Evolutionary conservation across 1,140 invertebrate genomes (phyloP).

Genomic region (Ephestia elutella): DNA sequence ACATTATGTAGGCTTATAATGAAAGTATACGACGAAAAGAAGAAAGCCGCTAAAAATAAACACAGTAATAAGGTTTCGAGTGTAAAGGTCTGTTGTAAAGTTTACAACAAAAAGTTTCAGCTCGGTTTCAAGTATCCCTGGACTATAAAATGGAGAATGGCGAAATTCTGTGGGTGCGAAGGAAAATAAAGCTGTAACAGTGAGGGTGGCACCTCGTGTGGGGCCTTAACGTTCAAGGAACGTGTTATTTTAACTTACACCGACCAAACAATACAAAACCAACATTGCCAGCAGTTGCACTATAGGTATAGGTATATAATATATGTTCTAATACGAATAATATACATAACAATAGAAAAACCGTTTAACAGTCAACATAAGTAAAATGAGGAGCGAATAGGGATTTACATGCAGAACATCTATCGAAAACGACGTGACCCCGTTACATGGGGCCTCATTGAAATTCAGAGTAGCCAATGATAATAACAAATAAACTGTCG

Average conservation of each 20-base stretch:
- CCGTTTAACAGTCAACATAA: conserved; percentile 22
- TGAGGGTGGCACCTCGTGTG: conserved; percentile 35
- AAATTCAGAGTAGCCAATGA: conserved; percentile 67
- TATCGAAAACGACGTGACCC: conserved; percentile 64
- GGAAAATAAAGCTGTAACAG: conserved; percentile 28
- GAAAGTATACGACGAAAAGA: conserved; percentile 15
- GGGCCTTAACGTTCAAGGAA: conserved; percentile 27
- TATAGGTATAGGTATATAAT: conserved; percentile 11
- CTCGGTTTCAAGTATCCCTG: conserved; percentile 14
- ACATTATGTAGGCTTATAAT: conserved; percentile 10
- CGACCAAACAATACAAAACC: conserved; percentile 18
- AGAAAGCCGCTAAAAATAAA: conserved; percentile 15
- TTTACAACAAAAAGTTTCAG: conserved; percentile 22
- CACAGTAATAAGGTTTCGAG: conserved; percentile 12
- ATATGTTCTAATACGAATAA: conserved; percentile 31
- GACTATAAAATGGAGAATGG: conserved; percentile 25
- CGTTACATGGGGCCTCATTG: conserved; percentile 63
- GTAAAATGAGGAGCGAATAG: conserved; percentile 38
- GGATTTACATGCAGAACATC: conserved; percentile 58
- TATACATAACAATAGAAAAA: conserved; percentile 34
- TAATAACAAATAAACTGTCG: conserved; percentile 68
- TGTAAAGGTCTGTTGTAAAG: conserved; percentile 11
- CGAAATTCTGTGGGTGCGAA: conserved; percentile 20
- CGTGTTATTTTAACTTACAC: conserved; percentile 34
- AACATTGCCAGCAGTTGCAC: conserved; percentile 13